Evolutionary conservation across 64 coral and sea anemone species (phyloP).

Genomic region (Acropora tenuis): DNA sequence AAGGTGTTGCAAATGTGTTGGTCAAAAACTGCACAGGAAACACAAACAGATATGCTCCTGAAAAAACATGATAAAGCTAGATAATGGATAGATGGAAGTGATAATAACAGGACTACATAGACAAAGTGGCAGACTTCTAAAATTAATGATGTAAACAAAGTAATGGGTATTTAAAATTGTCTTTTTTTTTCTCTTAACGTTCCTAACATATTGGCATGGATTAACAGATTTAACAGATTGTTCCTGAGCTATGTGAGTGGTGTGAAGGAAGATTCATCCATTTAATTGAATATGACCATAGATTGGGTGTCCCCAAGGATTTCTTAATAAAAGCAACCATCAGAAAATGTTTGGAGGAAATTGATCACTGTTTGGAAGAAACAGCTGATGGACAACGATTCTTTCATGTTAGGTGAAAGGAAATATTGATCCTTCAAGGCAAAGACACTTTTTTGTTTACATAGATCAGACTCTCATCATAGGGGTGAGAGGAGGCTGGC

Average conservation of each 20-base stretch:
- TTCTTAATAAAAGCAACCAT: conserved; percentile 77
- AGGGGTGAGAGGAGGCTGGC: no score
- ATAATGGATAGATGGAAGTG: no score
- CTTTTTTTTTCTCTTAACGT: no score
- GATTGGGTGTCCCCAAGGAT: conserved; percentile 88
- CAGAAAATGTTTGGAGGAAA: conserved; percentile 78
- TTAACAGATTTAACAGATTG: conserved; percentile 43
- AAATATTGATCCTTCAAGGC: not conserved
- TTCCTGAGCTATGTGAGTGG: conserved; percentile 84
- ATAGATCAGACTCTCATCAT: no score
- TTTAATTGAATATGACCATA: conserved; percentile 83
- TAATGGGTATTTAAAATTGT: no score
- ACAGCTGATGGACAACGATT: conserved; percentile 64
- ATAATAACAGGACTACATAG: no score
- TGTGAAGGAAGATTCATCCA: conserved; percentile 73
- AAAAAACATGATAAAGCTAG: no score
- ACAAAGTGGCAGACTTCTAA: no score
- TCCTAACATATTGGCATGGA: not conserved
- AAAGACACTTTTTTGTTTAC: not conserved
- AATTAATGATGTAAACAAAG: no score
- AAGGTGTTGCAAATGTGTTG: no score
- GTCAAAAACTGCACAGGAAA: no score
- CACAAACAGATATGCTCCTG: no score
- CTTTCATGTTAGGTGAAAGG: conserved; percentile 92
- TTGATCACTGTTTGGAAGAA: conserved; percentile 80